Evolutionary conservation across 2,113 vertebrate species (phyloP).

Genomic region (Heterochromis multidens): DNA sequence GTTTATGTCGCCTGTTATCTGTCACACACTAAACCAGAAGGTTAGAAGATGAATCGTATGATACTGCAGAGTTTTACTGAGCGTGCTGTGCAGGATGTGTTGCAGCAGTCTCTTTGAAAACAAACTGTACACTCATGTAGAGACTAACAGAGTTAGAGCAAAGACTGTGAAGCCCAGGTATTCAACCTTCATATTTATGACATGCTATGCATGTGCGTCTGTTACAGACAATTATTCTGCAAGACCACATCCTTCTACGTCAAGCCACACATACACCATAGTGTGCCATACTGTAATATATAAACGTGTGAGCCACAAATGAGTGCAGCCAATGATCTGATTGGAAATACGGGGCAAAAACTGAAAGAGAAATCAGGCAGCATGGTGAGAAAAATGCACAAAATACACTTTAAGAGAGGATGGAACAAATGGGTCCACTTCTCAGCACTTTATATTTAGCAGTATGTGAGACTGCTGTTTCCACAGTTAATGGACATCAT

Average conservation of each 20-base stretch:
- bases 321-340: not conserved
- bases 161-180: not conserved
- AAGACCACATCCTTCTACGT: conserved; percentile 36
- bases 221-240: not conserved
- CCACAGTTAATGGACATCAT: not conserved
- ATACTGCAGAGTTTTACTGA: not conserved
- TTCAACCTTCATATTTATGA: not conserved
- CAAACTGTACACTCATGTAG: not conserved
- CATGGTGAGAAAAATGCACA: not conserved
- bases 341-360: not conserved
- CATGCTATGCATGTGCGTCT: too few species aligned
- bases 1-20: not conserved
- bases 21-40: not conserved
- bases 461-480: not conserved
- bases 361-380: not conserved
- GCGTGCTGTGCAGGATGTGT: not conserved
- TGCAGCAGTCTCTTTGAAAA: not conserved
- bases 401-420: not conserved
- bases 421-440: not conserved
- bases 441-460: conserved; percentile 13
- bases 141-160: not conserved
- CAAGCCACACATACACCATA: not conserved
- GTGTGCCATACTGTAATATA: not conserved
- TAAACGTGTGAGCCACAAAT: not conserved
- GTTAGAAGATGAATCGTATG: not conserved